Evolutionary conservation across 2,113 vertebrate genomes (phyloP), one percentile per base, ranked within the genome.

Genomic region (Vimba vimba): DNA sequence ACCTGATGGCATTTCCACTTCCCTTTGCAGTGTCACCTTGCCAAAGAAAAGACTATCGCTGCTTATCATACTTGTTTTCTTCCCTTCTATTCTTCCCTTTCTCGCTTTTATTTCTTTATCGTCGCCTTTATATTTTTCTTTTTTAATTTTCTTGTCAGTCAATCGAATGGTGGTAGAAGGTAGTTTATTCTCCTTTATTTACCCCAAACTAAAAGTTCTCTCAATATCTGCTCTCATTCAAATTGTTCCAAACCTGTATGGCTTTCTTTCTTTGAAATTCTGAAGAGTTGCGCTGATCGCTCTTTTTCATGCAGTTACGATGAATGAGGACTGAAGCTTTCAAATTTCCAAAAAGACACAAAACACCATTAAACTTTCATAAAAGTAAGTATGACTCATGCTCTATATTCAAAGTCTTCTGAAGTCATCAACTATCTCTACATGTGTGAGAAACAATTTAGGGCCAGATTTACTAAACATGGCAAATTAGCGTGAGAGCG

Each of bases 21-120:
- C 86, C 87, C 84, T 89, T 90, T 86, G 71, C 90, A 52, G 84
- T 89, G 89, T 92, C 91, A 90, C 89, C 90, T 91, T 86, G 85
- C 68, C 84, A 78, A 86, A 89, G 88, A 86, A 75, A 84, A 90
- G 30, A 39, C 88, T 85, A 79, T 91, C 86, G 87, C 71, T 45
- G 83, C 43, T 45, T 82, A 85, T 90, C 81, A 86, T 77, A 83
- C 79, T 74, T 74, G 21, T 83, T 74, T 50, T 69, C 62, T 23
- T 74, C 23, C 64, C 69, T 62, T 30, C 47, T 50, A 71, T 85
- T 5, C 60, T 43, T 77, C 52, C 47, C 50, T 36, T 82, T 57
- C 6, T 57, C 19, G 7, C 55, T 23, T 57, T 57, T 66, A 43
- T 84, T 64, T 55, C 25, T 80, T 71, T 39, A 13, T 74, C 45